phyloP scores from a whole-genome alignment of 2,797 vertebrate genomes.

The Rhyacichthys aspro region DNA sequence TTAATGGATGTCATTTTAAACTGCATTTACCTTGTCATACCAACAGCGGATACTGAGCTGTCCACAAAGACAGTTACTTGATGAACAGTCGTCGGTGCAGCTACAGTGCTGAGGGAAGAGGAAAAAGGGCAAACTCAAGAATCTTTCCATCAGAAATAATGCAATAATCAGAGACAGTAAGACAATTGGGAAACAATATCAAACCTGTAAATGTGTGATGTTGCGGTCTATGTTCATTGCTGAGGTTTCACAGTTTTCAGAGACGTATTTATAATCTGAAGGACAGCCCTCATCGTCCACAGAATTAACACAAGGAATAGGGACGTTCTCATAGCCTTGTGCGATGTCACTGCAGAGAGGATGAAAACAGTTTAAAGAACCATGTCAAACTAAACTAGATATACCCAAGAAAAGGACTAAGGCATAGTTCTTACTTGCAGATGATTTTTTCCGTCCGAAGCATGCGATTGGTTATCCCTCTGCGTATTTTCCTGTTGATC shows the following conservation, averaged over 20 bases:
- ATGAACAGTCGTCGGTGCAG: slow-evolving; percentile 91
- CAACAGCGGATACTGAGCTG: slow-evolving; percentile 96
- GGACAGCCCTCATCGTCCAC: slow-evolving; percentile 92
- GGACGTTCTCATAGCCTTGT: slow-evolving; percentile 91
- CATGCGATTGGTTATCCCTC: slow-evolving; percentile 86
- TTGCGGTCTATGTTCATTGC: slow-evolving; percentile 96
- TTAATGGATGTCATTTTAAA: neutral
- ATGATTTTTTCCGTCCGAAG: slow-evolving; percentile 90
- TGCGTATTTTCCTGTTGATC: slow-evolving; percentile 89
- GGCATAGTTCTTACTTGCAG: slow-evolving; percentile 77
- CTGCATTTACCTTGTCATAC: slow-evolving; percentile 91
- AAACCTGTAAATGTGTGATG: slow-evolving; percentile 91
- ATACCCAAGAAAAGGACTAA: neutral
- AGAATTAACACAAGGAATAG: slow-evolving; percentile 92
- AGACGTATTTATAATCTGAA: slow-evolving; percentile 93
- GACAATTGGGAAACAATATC: rapidly evolving
- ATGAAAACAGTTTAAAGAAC: neutral
- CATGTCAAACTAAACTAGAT: neutral
- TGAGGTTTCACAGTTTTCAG: slow-evolving; percentile 94
- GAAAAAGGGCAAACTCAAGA: neutral
- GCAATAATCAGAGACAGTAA: neutral
- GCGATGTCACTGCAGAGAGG: slow-evolving; percentile 84
- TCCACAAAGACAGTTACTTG: slow-evolving; percentile 94
- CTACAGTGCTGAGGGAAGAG: slow-evolving; percentile 83
- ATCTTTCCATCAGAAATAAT: no score